A percentile compares a stretch with the other conserved stretches of the same genome.
Evolutionary conservation across 2,113 vertebrate species (phyloP).

Genomic region (Petrocephalus microphthalmus): DNA sequence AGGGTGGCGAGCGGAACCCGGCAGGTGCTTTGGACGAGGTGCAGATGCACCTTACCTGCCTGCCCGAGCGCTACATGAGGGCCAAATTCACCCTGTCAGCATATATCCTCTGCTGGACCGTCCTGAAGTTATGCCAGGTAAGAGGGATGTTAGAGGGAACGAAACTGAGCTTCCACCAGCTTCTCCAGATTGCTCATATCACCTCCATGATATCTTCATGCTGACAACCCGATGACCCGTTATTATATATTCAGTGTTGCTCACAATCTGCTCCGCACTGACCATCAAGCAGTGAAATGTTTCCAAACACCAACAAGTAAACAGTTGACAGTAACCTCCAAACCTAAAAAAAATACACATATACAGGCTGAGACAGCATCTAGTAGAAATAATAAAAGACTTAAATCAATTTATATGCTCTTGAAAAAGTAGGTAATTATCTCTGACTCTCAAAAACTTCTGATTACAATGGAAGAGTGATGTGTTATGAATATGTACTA

Average conservation of each 20-base stretch:
- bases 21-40: constrained; percentile 36
- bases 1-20: not conserved
- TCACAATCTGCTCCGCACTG: not conserved
- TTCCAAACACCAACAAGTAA: not conserved
- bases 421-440: not conserved
- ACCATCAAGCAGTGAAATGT: not conserved
- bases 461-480: not conserved
- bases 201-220: not conserved
- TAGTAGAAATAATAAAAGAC: not conserved
- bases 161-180: not conserved
- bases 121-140: constrained; percentile 60
- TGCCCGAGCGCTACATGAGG: constrained; percentile 49
- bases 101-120: constrained; percentile 46
- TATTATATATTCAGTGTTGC: not conserved
- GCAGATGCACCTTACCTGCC: constrained; percentile 46
- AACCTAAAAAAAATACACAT: not conserved
- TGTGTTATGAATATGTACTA: not conserved
- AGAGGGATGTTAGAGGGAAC: constrained; percentile 22
- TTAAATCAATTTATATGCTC: too few relatives aligned
- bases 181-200: not conserved
- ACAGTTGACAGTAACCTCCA: not conserved
- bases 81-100: constrained; percentile 46
- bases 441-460: not conserved
- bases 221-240: not conserved
- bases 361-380: not conserved